Percentiles rank a stretch among this genome's conserved stretches.
These are phyloP conservation scores for Automeris io DNA, from an alignment of 2,888 invertebrate species.

Conservation along the genomic window DNA sequence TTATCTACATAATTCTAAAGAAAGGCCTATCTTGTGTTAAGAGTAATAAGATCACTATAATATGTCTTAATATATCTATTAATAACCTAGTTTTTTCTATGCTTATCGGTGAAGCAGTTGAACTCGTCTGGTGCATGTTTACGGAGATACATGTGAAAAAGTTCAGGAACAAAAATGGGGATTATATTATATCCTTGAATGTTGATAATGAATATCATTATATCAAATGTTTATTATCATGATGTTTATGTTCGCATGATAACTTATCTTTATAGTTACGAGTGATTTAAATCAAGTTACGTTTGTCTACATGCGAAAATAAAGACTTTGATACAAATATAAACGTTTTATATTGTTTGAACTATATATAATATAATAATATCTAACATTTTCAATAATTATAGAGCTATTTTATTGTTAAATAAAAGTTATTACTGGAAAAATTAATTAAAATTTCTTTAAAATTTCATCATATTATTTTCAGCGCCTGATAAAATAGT, in stretches of 20 bases:
- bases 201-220: conserved; percentile 17
- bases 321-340: neutral
- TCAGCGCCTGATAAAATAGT: too few relatives aligned
- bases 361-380: too few relatives aligned
- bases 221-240: neutral
- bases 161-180: conserved; percentile 40
- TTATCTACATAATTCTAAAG: too few relatives aligned
- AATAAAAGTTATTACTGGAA: too few relatives aligned
- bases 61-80: conserved; percentile 4
- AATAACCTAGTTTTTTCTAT: conserved; percentile 17
- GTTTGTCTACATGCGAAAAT: conserved; percentile 4
- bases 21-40: too few relatives aligned
- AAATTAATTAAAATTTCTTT: too few relatives aligned
- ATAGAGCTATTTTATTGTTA: too few relatives aligned
- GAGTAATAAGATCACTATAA: too few relatives aligned
- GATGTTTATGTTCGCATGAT: conserved; percentile 15
- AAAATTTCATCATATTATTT: too few relatives aligned
- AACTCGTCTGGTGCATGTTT: conserved; percentile 9
- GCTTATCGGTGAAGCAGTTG: conserved; percentile 25
- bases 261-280: conserved; percentile 16
- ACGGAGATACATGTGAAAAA: conserved; percentile 24
- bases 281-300: conserved; percentile 11
- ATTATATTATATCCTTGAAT: conserved; percentile 25
- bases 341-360: too few relatives aligned
- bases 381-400: too few relatives aligned